phyloP scores from a whole-genome alignment of 2,888 invertebrate species.

The Agrotis exclamationis region DNA sequence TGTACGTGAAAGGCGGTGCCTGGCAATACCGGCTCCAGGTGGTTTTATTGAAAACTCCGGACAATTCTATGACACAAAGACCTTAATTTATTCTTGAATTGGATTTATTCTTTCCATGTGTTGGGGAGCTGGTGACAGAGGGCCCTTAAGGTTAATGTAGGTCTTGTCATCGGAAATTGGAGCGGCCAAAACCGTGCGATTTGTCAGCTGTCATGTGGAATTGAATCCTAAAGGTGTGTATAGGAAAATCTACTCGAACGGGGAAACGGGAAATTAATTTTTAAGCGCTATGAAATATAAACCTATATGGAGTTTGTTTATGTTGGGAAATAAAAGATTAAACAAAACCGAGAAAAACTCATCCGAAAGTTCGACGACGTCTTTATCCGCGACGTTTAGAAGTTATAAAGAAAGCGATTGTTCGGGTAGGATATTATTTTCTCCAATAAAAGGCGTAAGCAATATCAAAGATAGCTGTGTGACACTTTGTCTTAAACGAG shows the following conservation, averaged over 20 bases:
- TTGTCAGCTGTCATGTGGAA: constrained; percentile 85
- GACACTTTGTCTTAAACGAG: constrained; percentile 78
- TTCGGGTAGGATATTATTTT: constrained; percentile 53
- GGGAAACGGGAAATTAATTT: constrained; percentile 46
- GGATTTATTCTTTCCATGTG: constrained; percentile 86
- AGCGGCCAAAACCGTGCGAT: constrained; percentile 82
- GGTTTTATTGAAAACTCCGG: constrained; percentile 76
- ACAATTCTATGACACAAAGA: constrained; percentile 85
- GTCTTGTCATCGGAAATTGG: constrained; percentile 89
- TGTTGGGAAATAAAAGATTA: not conserved
- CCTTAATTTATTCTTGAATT: constrained; percentile 90
- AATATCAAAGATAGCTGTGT: constrained; percentile 76
- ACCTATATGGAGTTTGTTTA: not conserved
- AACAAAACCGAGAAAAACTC: constrained; percentile 16
- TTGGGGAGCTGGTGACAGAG: constrained; percentile 85
- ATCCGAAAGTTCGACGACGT: constrained; percentile 9
- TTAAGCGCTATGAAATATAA: constrained; percentile 28
- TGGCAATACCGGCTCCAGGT: constrained; percentile 70
- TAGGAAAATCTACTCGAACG: constrained; percentile 65
- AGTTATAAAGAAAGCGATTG: constrained; percentile 33
- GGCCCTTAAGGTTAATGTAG: constrained; percentile 88
- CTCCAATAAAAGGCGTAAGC: constrained; percentile 56
- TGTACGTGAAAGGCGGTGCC: constrained; percentile 73
- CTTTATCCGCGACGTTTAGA: constrained; percentile 15
- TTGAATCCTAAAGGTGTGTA: constrained; percentile 80